Evolutionary conservation across 2,888 invertebrate species (phyloP).

Genomic region (Sipunculus nudus): DNA sequence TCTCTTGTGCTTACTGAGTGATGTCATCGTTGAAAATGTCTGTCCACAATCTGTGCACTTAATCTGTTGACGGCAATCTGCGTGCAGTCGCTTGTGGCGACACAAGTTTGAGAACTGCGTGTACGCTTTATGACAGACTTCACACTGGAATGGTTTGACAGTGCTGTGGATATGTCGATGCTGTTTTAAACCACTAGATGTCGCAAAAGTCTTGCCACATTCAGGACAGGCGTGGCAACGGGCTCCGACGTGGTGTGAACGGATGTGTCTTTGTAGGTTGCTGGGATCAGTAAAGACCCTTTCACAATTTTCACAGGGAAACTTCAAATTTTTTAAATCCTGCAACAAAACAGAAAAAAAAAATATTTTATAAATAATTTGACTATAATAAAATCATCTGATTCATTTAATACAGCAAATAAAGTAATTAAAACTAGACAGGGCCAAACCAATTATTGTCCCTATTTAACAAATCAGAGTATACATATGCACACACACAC

Average conservation of each 20-base stretch:
- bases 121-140: conserved; percentile 88
- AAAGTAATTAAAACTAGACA: too few relatives aligned
- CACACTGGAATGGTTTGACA: conserved; percentile 96
- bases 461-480: too few relatives aligned
- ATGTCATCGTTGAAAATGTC: conserved; percentile 89
- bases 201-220: conserved; percentile 98
- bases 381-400: too few relatives aligned
- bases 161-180: conserved; percentile 99
- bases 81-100: conserved; percentile 99
- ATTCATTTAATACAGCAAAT: too few relatives aligned
- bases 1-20: conserved; percentile 93
- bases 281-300: conserved; percentile 88
- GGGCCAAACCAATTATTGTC: too few relatives aligned
- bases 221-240: conserved; percentile 93
- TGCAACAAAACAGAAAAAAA: too few relatives aligned
- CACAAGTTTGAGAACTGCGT: conserved; percentile 99
- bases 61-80: conserved; percentile 88
- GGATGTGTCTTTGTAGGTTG: conserved; percentile 95
- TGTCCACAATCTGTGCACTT: conserved; percentile 95
- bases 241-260: conserved; percentile 94
- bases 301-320: conserved; percentile 85
- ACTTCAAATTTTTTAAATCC: too few relatives aligned
- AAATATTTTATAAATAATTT: too few relatives aligned
- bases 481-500: too few relatives aligned
- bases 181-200: conserved; percentile 97